Conservation (phyloP, 2,797 vertebrate genomes). For the Austrolebias charrua region DNA sequence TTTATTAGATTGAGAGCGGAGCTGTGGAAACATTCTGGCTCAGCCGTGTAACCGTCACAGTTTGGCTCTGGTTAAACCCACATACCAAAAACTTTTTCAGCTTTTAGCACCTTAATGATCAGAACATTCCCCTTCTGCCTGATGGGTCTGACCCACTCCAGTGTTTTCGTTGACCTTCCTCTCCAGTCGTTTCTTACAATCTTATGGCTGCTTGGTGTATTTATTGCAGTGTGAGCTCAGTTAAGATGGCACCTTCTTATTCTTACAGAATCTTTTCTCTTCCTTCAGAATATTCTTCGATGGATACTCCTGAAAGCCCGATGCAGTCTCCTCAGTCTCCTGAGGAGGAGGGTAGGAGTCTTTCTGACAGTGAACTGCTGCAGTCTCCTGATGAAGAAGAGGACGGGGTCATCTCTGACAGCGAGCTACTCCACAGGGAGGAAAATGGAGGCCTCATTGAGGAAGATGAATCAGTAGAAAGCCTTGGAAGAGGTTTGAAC, state of each 20-base stretch:
- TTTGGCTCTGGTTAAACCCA: neutral
- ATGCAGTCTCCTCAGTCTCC: conserved; percentile 87
- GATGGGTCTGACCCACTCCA: neutral
- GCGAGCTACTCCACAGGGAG: conserved; percentile 84
- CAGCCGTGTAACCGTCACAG: no score
- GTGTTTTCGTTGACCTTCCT: neutral
- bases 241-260: no score
- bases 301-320: conserved; percentile 95
- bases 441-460: conserved; percentile 73
- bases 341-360: conserved; percentile 83
- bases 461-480: conserved; percentile 45
- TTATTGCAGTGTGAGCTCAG: no score
- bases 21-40: neutral
- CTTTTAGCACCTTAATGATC: no score
- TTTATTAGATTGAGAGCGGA: neutral
- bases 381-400: conserved; percentile 79
- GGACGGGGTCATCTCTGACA: conserved; percentile 83
- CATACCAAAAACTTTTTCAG: neutral
- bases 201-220: neutral
- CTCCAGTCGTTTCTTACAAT: neutral
- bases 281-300: conserved; percentile 65
- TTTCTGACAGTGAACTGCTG: conserved; percentile 86
- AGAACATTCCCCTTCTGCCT: no score
- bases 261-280: conserved; percentile 13
- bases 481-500: conserved; percentile 52